Conservation (phyloP, 2,113 vertebrate genomes). For the Nansenia antarctica region DNA sequence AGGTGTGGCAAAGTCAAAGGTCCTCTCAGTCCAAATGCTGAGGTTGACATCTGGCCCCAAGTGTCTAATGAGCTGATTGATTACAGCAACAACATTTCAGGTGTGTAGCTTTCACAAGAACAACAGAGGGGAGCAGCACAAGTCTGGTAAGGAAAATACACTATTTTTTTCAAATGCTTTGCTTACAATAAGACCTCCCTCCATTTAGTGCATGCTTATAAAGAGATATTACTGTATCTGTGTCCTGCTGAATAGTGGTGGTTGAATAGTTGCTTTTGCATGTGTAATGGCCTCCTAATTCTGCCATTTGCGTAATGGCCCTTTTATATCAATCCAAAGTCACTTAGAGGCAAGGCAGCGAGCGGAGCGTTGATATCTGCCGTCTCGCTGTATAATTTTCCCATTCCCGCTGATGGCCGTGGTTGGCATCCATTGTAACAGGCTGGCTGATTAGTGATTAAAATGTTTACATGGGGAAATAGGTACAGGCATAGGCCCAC, state of each 20-base stretch:
- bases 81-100: no score
- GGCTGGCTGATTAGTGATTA: constrained; percentile 70
- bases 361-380: constrained; percentile 44
- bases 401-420: constrained; percentile 64
- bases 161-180: no score
- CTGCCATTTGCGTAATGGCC: constrained; percentile 61
- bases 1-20: no score
- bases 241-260: constrained; percentile 35
- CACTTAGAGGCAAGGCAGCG: constrained; percentile 52
- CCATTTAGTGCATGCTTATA: neutral
- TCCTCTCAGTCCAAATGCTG: no score
- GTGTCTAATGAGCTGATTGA: no score
- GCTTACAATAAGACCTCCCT: no score
- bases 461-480: constrained; percentile 67
- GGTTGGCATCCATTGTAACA: constrained; percentile 57
- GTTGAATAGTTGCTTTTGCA: constrained; percentile 53
- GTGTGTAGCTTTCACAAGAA: no score
- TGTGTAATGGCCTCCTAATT: constrained; percentile 67
- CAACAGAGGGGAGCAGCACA: no score
- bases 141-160: no score
- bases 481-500: constrained; percentile 43
- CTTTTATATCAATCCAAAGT: constrained; percentile 52
- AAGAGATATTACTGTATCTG: constrained; percentile 18
- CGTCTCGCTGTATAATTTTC: constrained; percentile 64
- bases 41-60: no score